Base-by-base conservation (phyloP, 2,797 vertebrate species). In the Anolis apletophallus region DNA sequence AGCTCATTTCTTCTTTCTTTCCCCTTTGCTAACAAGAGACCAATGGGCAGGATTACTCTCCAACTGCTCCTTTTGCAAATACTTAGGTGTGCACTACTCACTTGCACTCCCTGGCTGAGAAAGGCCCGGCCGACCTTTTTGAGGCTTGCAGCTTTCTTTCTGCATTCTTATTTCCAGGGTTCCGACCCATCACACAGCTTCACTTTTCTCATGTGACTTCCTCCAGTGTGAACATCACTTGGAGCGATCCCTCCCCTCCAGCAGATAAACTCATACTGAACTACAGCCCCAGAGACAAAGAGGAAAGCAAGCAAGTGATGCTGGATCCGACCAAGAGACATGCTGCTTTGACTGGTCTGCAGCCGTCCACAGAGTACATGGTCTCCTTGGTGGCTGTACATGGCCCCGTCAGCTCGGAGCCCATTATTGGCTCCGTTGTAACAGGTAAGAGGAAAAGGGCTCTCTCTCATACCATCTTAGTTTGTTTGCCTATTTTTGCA, bases 191-290 rank as follows among this genome's bases (percentile, higher is more conserved):
- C 91, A 98, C 97, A 0, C 98, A 99, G 93, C 97, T 99, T 93
- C 97, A 98, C 96, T 97, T 99, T 95, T 98, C 98, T 86, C 98
- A 98, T 36, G 96, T 99, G 96, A 98, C 97, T 0, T 98, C 98
- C 88, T 98, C 98, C 95, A 98, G 98, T 0, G 96, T 98, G 92
- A 97, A 96, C 1, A 97, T 99, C 94, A 97, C 98, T 0, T 99
- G 99, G 99, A 98, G 97, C 2, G 96, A 98, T 81, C 98, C 98
- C 0, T 98, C 98, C 14, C 98, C 98, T 0, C 98, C 98, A 3
- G 98, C 98, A 84, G 97, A 98, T 94, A 96, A 94, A 92, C 98
- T 99, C 93, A 96, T 98, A 93, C 96, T 99, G 92, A 98, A 97
- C 95, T 99, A 99, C 96, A 97, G 95, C 85, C 97, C 97, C 19